Conservation (phyloP, 2,888 invertebrate genomes). For the Drosophila birchii region DNA sequence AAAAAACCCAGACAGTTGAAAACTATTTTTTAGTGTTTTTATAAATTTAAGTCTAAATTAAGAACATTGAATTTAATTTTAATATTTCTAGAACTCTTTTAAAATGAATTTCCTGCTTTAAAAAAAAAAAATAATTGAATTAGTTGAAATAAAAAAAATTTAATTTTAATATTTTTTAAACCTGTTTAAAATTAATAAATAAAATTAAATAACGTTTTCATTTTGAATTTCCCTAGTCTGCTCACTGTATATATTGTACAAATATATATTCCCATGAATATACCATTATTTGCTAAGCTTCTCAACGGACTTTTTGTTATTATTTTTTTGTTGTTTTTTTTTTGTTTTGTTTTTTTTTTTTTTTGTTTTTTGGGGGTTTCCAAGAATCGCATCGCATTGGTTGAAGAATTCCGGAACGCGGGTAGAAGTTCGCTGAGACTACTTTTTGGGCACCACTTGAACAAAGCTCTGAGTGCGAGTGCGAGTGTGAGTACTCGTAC, state of each 20-base stretch:
- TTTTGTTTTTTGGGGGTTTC: conserved; percentile 28
- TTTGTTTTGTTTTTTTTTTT: conserved; percentile 11
- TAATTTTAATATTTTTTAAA: background rate
- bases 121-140: too few species aligned
- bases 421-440: conserved; percentile 21
- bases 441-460: conserved; percentile 32
- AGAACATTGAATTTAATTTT: too few species aligned
- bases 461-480: conserved; percentile 23
- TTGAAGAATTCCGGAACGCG: conserved; percentile 32
- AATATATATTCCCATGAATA: background rate
- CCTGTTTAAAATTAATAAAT: background rate
- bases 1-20: too few species aligned
- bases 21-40: too few species aligned
- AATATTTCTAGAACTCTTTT: too few species aligned
- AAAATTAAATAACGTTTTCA: too few species aligned
- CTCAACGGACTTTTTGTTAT: conserved; percentile 1
- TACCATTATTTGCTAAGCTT: conserved; percentile 16
- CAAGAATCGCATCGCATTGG: conserved; percentile 32
- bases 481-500: conserved; percentile 9
- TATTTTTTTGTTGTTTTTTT: conserved; percentile 9
- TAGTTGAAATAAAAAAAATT: too few species aligned
- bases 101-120: too few species aligned
- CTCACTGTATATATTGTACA: background rate
- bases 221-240: too few species aligned
- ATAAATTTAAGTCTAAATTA: too few species aligned